Base-by-base conservation (phyloP, 2,888 invertebrate species). In the Kryphioiulus occultus region DNA sequence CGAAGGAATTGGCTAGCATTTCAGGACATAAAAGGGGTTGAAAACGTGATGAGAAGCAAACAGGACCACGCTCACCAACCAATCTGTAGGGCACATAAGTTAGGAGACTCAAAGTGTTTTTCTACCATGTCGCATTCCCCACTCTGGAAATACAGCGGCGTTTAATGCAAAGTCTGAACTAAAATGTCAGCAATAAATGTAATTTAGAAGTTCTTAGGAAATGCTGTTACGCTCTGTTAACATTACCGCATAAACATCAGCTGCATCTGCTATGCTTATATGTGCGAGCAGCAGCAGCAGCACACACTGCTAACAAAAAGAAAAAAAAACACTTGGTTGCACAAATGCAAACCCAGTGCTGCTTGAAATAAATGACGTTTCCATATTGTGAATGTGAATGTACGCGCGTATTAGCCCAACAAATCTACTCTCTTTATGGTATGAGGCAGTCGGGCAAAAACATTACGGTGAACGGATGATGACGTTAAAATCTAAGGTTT, bases 141-240 rank as follows among this genome's bases (percentile, higher is more conserved):
- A 30, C 78, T 30, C 78, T 78, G 30, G 15, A 78, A 30, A 78
- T 30, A 30, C 78, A 78, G 30, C 78, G 78, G 15, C 78, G 30
- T 78, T 78, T 78, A 78, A 78, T 78, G 78, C 78, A 78, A 78
- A 78, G 30, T 78, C 78, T 78, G 78, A 78, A 78, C n/a, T n/a
- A 78, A 78, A 78, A 78, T 78, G 78, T 30, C 78, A 30, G 78
- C 78, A 78, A 78, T 78, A 78, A 78, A 78, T 78, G 78, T 78
- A 78, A 78, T 78, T 78, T 78, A 78, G 78, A 78, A 78, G 78
- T 78, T 78, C 78, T 78, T 78, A 78, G 78, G 78, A 78, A 78
- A 78, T 78, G 78, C 78, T 78, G 78, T 78, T 78, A 78, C 78
- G 78, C 78, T 78, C 78, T 78, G 78, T 78, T 78, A 78, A 78